Conservation (phyloP, 1,140 invertebrate species). For the Tetramorium parvispinum region DNA sequence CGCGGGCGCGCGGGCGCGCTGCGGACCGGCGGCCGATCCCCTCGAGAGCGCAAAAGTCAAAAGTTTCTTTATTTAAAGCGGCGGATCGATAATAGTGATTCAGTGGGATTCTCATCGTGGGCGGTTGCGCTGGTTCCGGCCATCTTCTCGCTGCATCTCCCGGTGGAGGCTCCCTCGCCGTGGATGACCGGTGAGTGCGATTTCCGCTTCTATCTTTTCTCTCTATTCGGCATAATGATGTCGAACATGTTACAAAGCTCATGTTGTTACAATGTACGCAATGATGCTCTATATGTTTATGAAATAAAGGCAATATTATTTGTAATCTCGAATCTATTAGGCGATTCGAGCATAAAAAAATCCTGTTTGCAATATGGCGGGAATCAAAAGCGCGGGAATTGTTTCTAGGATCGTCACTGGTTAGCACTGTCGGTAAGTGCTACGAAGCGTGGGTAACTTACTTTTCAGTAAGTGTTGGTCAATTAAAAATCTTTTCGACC, state of each 20-base stretch:
- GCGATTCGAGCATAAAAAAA: not conserved
- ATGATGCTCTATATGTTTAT: not conserved
- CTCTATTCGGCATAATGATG: not conserved
- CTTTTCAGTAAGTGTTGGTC: not conserved
- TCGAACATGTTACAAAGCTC: not conserved
- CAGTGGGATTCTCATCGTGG: not conserved
- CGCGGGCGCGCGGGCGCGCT: not conserved
- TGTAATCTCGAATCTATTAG: not conserved
- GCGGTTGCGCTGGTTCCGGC: not conserved
- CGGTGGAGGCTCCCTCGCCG: not conserved
- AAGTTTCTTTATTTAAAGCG: slow-evolving; percentile 49
- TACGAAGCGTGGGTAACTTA: slow-evolving; percentile 3
- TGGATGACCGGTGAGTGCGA: not conserved
- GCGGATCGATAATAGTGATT: slow-evolving; percentile 1
- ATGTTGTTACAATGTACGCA: not conserved
- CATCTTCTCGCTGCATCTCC: not conserved
- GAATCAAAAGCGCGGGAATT: not conserved
- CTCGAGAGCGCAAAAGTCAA: not conserved
- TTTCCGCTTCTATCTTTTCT: not conserved
- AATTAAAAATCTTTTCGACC: not conserved
- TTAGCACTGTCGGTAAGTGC: slow-evolving; percentile 10
- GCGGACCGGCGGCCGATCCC: not conserved
- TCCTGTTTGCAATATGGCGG: not conserved
- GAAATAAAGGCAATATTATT: not conserved
- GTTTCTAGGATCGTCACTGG: not conserved